These are phyloP conservation scores for Indicator indicator DNA, from an alignment of 2,113 vertebrate species.

Conservation along the genomic window DNA sequence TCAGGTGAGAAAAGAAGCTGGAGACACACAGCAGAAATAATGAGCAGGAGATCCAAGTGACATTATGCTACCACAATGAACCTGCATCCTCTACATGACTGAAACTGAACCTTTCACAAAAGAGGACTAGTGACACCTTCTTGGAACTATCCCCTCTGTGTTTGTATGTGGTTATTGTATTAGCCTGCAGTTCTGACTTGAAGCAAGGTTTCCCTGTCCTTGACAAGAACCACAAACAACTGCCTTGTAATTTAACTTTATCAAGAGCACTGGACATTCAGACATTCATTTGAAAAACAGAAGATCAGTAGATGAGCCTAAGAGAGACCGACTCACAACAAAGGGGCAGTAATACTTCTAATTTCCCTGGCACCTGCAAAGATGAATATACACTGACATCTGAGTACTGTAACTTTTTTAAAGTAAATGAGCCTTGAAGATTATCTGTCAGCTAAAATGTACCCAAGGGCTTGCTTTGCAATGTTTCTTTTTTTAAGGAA, in stretches of 20 bases:
- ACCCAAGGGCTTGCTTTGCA: slow-evolving; percentile 39
- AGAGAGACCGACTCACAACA: not conserved
- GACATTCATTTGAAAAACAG: not conserved
- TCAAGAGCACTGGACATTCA: not conserved
- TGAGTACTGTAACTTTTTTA: slow-evolving; percentile 35
- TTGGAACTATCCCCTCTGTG: not conserved
- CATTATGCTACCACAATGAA: not conserved
- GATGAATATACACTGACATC: slow-evolving; percentile 3
- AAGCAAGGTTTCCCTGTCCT: not conserved
- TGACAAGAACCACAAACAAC: not conserved
- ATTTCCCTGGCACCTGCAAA: slow-evolving; percentile 21
- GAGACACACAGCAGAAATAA: not conserved
- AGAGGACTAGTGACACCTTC: not conserved
- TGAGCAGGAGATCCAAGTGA: not conserved
- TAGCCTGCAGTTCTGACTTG: not conserved
- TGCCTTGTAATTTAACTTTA: not conserved
- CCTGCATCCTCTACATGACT: not conserved
- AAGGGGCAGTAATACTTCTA: not conserved
- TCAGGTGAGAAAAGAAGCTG: not conserved
- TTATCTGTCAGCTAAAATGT: slow-evolving; percentile 51
- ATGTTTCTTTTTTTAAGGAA: slow-evolving; percentile 31
- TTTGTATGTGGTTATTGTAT: not conserved
- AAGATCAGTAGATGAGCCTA: not conserved
- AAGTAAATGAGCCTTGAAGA: slow-evolving; percentile 59
- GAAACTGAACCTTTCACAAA: not conserved